phyloP scores from a whole-genome alignment of 1,140 invertebrate species.

The Pseudoatta argentina region DNA sequence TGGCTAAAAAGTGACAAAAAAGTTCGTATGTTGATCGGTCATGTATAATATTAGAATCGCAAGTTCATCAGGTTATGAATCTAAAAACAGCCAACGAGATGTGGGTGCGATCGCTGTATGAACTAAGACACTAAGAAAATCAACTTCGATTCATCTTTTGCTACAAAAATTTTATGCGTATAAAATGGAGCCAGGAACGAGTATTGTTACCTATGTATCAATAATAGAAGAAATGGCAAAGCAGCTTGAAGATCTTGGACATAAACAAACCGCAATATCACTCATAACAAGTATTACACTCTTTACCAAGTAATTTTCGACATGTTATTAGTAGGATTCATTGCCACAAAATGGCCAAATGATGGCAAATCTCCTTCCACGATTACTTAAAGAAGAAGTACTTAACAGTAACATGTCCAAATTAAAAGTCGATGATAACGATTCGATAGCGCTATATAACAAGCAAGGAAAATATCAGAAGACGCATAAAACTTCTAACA shows the following conservation, averaged over 20 bases:
- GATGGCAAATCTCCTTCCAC: not conserved
- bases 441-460: not conserved
- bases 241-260: not conserved
- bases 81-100: not conserved
- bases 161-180: not conserved
- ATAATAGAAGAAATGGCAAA: not conserved
- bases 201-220: not conserved
- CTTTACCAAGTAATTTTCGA: not conserved
- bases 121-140: not conserved
- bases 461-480: not conserved
- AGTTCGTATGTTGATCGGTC: not conserved
- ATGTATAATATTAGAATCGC: not conserved
- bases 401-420: not conserved
- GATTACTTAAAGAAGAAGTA: slow-evolving; percentile 12
- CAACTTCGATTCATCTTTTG: not conserved
- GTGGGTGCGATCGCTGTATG: not conserved
- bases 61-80: not conserved
- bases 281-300: not conserved
- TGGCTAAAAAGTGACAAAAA: not conserved
- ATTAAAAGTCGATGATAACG: not conserved
- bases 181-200: not conserved
- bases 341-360: not conserved
- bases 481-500: not conserved
- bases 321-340: slow-evolving; percentile 4
- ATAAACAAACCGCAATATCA: not conserved